These are phyloP conservation scores for Neotragus pygmaeus DNA, from an alignment of 2,113 vertebrate species.

Conservation along the genomic window DNA sequence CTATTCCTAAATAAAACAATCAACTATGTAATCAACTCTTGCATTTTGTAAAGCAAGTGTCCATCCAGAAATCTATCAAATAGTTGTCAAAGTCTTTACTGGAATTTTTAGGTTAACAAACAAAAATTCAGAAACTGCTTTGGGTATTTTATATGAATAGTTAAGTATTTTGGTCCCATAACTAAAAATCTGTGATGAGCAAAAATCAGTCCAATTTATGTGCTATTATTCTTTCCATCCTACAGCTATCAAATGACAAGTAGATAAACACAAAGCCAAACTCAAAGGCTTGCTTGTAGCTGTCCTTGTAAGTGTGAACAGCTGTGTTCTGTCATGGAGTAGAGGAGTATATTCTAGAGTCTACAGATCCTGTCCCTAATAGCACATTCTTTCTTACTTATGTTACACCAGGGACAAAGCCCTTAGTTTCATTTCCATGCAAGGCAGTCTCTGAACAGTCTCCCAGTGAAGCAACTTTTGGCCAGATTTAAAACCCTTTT, in stretches of 20 bases:
- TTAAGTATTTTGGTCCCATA: not conserved
- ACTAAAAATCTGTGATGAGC: not conserved
- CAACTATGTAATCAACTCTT: not conserved
- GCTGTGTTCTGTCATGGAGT: not conserved
- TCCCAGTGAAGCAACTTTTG: not conserved
- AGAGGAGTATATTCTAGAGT: not conserved
- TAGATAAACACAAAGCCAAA: not conserved
- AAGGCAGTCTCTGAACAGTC: not conserved
- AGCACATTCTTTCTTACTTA: conserved; percentile 17
- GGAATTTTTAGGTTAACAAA: not conserved
- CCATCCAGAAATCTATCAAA: not conserved
- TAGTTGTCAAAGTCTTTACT: not conserved
- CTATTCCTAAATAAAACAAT: not conserved
- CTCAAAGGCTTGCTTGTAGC: not conserved
- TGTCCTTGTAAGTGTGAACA: not conserved
- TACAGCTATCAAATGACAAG: not conserved
- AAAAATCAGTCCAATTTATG: not conserved
- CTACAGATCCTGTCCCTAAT: not conserved
- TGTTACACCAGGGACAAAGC: not conserved
- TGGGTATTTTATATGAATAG: not conserved
- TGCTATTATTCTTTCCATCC: not conserved
- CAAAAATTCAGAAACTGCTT: not conserved
- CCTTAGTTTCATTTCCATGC: not conserved
- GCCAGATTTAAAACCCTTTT: not conserved
- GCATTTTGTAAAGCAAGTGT: not conserved